Base-by-base conservation (phyloP, 2,113 vertebrate genomes). In the Eulacestoma nigropectus region DNA sequence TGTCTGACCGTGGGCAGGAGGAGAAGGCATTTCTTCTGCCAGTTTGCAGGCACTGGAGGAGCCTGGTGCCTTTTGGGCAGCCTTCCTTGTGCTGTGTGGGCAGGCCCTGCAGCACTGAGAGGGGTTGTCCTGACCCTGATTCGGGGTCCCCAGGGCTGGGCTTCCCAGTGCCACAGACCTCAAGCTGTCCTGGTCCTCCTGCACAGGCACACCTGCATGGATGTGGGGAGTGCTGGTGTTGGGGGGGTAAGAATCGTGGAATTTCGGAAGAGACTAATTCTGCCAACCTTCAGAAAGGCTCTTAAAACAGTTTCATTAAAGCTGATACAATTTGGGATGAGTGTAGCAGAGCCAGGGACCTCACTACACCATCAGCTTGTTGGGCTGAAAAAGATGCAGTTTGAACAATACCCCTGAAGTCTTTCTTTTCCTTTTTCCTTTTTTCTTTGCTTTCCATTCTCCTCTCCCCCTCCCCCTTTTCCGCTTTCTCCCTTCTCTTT, bases 201-300 rank as follows among this genome's bases (percentile, higher is more conserved):
- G 84, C 80, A 27, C 56, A 6, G 65, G 50, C 17, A 47, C 65
- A 8, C 0, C 3, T 42, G 33, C 2, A 0, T 63, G 52, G 56
- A 4, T 0, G 22, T 30, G 44, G 25, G 82, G 41, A 84, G 18
- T 29, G 39, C 56, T 44, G 47, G 15, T 13, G 6, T 0, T 74
- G 17, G 53, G 10, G 37, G 35, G 14, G 1, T 41, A 44, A 32
- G 37, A 50, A 53, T 30, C 0, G 0, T 35, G 67, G 33, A 19
- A 30, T 89, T 50, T 47, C 64, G 60, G 33, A 46, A 68, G 52
- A 68, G 9, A 12, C 9, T 62, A 7, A 41, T 55, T 70, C 73
- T 92, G 56, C 37, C 72, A 72, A 62, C 26, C 25, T 93, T 83
- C 47, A 33, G 19, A 68, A 83, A 74, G 49, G 13, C 37, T 70